Conservation (phyloP, 2,113 vertebrate species). For the Otolemur garnettii region DNA sequence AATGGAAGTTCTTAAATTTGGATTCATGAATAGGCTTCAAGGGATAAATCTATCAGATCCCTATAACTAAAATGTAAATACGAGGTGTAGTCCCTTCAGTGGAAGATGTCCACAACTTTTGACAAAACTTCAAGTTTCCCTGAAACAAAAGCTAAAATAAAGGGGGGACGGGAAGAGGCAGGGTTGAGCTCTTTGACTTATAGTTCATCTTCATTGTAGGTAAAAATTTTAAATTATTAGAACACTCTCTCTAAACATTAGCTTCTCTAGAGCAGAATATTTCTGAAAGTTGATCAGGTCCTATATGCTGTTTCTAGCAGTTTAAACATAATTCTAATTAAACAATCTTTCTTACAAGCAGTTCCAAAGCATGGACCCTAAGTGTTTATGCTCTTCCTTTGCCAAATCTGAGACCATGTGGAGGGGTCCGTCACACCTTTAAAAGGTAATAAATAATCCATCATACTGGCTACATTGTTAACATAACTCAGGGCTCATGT, state of each 20-base stretch:
- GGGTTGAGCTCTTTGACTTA: neutral
- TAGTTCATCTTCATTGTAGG: neutral
- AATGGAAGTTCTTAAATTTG: constrained; percentile 24
- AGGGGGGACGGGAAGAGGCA: fast-evolving
- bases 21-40: neutral
- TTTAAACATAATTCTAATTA: neutral
- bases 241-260: neutral
- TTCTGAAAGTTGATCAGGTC: neutral
- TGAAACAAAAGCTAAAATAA: neutral
- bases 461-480: neutral
- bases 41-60: neutral
- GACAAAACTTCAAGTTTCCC: neutral
- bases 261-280: neutral
- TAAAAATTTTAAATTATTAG: neutral
- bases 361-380: neutral
- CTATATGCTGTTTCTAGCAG: neutral
- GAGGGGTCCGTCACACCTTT: neutral
- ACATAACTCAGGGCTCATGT: neutral
- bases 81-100: neutral
- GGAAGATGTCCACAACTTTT: neutral
- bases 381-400: neutral
- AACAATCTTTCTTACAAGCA: neutral
- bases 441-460: neutral
- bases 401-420: neutral
- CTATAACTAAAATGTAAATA: neutral